These are phyloP conservation scores for Onychomys torridus DNA, from an alignment of 2,797 vertebrate species.

Conservation along the genomic window DNA sequence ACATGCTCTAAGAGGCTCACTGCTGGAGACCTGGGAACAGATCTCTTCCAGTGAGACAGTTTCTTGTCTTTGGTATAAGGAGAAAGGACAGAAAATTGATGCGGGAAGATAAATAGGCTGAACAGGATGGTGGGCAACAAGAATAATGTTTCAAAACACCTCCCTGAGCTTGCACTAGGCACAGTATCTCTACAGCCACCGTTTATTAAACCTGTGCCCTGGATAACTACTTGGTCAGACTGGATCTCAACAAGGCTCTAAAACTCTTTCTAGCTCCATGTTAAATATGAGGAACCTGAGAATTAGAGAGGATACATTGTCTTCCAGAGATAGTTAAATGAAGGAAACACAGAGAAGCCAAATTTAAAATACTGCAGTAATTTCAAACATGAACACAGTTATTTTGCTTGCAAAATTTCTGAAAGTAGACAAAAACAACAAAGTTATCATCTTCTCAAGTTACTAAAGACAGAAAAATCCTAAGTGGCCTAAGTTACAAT, in stretches of 20 bases:
- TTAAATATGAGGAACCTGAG: slow-evolving; percentile 30
- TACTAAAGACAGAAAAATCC: background rate
- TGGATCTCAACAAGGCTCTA: slow-evolving; percentile 5
- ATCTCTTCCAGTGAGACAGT: background rate
- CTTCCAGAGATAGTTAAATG: background rate
- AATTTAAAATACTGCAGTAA: background rate
- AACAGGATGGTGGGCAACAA: background rate
- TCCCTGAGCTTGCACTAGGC: background rate
- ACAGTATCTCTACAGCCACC: background rate
- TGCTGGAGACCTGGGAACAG: background rate
- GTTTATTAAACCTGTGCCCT: background rate
- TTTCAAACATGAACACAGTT: background rate
- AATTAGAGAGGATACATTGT: background rate
- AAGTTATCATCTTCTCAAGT: background rate
- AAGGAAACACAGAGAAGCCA: background rate
- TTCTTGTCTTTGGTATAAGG: background rate
- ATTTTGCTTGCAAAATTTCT: slow-evolving; percentile 51
- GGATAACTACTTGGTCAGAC: background rate
- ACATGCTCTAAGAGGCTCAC: background rate
- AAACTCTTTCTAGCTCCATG: background rate
- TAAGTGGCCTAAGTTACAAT: background rate
- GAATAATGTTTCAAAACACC: background rate
- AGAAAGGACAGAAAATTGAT: background rate
- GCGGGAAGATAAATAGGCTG: background rate
- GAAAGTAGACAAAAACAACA: background rate